phyloP scores from a whole-genome alignment of 2,113 vertebrate genomes.

The Talpa occidentalis region DNA sequence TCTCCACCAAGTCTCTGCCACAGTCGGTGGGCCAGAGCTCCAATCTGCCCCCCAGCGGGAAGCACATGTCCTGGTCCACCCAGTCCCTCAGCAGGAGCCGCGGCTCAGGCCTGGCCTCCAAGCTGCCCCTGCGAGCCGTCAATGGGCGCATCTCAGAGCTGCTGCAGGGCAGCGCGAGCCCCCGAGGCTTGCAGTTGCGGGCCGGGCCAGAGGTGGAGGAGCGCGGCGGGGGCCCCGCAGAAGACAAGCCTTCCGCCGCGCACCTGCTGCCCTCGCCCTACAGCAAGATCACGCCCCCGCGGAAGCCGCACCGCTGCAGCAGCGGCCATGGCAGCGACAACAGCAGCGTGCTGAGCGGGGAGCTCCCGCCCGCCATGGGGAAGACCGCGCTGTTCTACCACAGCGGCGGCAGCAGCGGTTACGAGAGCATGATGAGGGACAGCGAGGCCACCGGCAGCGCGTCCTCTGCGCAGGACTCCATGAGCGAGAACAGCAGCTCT shows the following conservation, averaged over 20 bases:
- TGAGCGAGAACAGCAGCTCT: slow-evolving; percentile 96
- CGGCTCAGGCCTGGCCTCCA: slow-evolving; percentile 89
- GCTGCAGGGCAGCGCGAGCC: slow-evolving; percentile 89
- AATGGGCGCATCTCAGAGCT: slow-evolving; percentile 97
- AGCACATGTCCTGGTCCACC: slow-evolving; percentile 95
- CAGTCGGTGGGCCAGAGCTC: slow-evolving; percentile 93
- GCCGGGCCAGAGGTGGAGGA: slow-evolving; percentile 84
- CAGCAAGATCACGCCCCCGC: slow-evolving; percentile 97
- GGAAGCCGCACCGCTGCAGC: slow-evolving; percentile 96
- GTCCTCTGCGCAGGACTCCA: slow-evolving; percentile 97
- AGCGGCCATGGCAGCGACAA: slow-evolving; percentile 98
- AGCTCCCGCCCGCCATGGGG: slow-evolving; percentile 98
- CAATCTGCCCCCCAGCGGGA: slow-evolving; percentile 90
- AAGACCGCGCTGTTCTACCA: slow-evolving; percentile 98
- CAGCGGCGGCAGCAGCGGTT: slow-evolving; percentile 97
- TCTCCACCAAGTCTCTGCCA: slow-evolving; percentile 97
- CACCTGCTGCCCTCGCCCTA: slow-evolving; percentile 96
- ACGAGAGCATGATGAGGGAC: slow-evolving; percentile 98
- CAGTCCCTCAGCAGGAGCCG: slow-evolving; percentile 95
- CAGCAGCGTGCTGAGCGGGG: slow-evolving; percentile 97
- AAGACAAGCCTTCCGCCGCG: slow-evolving; percentile 86
- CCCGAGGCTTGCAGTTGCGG: slow-evolving; percentile 84
- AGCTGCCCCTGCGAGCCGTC: slow-evolving; percentile 93
- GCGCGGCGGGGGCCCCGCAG: slow-evolving; percentile 74
- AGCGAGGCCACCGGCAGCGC: slow-evolving; percentile 97